Evolutionary conservation across 2,888 invertebrate genomes (phyloP), one percentile per base, ranked within the genome.

Genomic region (Meiosimyza platycephala): DNA sequence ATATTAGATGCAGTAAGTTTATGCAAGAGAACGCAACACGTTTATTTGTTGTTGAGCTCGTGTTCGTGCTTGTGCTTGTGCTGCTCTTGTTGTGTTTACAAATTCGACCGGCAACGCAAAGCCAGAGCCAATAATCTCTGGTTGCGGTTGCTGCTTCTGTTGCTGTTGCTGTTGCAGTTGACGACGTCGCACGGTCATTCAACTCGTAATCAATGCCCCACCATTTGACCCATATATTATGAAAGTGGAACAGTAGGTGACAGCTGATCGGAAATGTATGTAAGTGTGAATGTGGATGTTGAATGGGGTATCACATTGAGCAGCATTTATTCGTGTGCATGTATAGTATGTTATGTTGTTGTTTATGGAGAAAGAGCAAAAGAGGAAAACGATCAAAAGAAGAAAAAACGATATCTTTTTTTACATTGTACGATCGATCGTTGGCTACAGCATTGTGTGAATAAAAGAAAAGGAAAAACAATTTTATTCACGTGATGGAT

Each of bases 181-280:
- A 63, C 62, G 47, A 12, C 62, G 62, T 16, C 40, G 52, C 28
- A 16, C 80, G 83, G 82, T 82, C 82, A 76, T 76, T 82, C 82
- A 83, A 81, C 83, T 73, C 68, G 75, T 76, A 76, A 79, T 80
- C 79, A 80, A 80, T 80, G 80, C 81, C 80, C 80, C 81, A 82
- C 78, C 76, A 80, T 79, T 80, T 83, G 83, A 83, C 83, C 83
- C 79, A 83, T 83, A 83, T 83, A 80, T 82, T 79, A 80, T 80
- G 80, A 80, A 83, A 81, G 83, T 83, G 81, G 83, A 83, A 81
- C 83, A 83, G 81, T 83, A 79, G 83, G 83, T 83, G 83, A 83
- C 83, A 83, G 83, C 82, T 81, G 83, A 82, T 82, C 82, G 81
- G 78, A 79, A 78, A 76, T 75, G 77, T 71, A 73, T 72, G 54